These are phyloP conservation scores for Timandra comae DNA, from an alignment of 2,888 invertebrate species.

Conservation along the genomic window DNA sequence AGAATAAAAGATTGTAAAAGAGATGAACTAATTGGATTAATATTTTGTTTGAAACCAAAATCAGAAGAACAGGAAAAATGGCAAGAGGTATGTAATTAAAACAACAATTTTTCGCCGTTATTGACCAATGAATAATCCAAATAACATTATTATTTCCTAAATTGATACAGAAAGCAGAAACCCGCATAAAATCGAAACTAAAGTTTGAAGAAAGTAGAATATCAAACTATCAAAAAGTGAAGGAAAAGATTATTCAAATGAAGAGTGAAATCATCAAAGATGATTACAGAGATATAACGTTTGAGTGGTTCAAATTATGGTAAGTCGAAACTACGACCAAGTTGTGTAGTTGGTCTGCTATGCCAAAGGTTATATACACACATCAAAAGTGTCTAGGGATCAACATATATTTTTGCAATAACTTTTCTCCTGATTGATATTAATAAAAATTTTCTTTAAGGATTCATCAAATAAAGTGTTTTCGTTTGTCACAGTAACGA, in stretches of 20 bases:
- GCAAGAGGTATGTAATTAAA: conserved; percentile 42
- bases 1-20: conserved; percentile 30
- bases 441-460: no score
- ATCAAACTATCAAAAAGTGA: conserved; percentile 24
- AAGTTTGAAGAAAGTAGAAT: conserved; percentile 33
- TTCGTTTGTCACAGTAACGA: no score
- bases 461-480: no score
- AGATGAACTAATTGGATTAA: conserved; percentile 40
- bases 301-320: conserved; percentile 57
- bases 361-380: no score
- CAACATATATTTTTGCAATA: no score
- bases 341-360: no score
- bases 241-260: conserved; percentile 28
- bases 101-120: no score
- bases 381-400: no score
- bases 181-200: conserved; percentile 10
- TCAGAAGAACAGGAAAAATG: conserved; percentile 15
- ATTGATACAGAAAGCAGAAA: conserved; percentile 2
- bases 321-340: no score
- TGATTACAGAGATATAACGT: conserved; percentile 42
- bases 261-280: conserved; percentile 34
- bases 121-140: background rate
- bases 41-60: conserved; percentile 22
- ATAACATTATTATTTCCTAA: background rate
- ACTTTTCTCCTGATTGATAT: no score